phyloP scores from a whole-genome alignment of 2,113 vertebrate species.

The Pluvianellus socialis region DNA sequence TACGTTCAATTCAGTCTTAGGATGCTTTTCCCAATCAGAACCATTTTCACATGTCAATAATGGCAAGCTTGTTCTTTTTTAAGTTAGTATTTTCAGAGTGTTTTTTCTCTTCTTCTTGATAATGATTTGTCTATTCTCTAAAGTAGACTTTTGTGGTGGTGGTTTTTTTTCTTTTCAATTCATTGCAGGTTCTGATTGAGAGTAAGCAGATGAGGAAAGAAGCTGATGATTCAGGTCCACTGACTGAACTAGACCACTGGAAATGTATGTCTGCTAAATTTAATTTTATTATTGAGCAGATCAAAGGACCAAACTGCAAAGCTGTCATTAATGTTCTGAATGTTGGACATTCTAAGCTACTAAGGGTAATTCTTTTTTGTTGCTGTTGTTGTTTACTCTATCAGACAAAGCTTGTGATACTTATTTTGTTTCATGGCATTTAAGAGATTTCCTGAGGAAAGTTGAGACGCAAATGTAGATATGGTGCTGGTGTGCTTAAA shows the following conservation, averaged over 20 bases:
- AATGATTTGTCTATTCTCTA: neutral
- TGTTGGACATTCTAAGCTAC: constrained; percentile 74
- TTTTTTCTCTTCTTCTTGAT: neutral
- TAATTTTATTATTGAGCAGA: constrained; percentile 83
- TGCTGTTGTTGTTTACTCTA: neutral
- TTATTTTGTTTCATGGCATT: neutral
- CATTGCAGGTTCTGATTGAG: constrained; percentile 78
- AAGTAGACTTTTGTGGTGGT: neutral
- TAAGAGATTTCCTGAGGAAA: neutral
- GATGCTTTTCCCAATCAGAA: neutral
- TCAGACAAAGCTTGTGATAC: neutral
- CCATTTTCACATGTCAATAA: neutral
- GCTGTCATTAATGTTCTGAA: constrained; percentile 78
- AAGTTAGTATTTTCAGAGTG: neutral
- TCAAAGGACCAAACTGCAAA: constrained; percentile 79
- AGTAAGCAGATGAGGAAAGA: constrained; percentile 79
- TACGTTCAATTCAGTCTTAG: neutral
- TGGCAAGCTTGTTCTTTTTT: neutral
- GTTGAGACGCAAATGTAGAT: neutral
- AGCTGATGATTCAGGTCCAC: constrained; percentile 77
- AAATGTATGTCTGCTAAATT: constrained; percentile 79
- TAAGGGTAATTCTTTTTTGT: constrained; percentile 72
- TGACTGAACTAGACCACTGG: constrained; percentile 84
- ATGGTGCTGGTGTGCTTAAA: neutral
- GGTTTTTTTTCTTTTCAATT: neutral